These are phyloP conservation scores for Neolamprologus falcicula DNA, from an alignment of 2,113 vertebrate genomes.

Conservation along the genomic window DNA sequence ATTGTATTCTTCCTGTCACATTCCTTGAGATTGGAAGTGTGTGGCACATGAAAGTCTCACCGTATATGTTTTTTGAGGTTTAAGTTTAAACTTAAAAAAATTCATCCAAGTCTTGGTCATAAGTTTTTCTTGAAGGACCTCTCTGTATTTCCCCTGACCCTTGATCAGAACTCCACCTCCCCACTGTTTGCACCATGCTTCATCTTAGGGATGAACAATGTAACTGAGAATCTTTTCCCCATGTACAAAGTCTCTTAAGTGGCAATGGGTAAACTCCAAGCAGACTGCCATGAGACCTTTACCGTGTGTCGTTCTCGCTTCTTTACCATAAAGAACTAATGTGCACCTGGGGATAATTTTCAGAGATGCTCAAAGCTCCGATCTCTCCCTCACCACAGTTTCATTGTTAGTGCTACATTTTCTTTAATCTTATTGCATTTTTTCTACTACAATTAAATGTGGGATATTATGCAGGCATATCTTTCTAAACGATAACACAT, in stretches of 20 bases:
- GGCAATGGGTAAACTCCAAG: neutral
- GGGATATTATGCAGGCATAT: neutral
- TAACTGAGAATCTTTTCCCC: neutral
- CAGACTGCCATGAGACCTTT: neutral
- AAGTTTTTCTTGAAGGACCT: neutral
- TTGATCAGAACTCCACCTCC: neutral
- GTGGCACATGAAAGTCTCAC: neutral
- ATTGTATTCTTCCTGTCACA: neutral
- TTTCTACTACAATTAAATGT: neutral
- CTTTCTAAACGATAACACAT: rapidly evolving
- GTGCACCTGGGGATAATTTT: neutral
- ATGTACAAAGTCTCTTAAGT: neutral
- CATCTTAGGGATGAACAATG: neutral
- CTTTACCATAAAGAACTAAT: neutral
- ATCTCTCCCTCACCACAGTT: neutral
- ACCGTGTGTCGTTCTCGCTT: neutral
- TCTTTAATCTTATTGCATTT: neutral
- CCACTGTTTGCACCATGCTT: neutral
- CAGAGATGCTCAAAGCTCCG: neutral
- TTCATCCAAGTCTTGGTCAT: neutral
- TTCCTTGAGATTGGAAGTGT: neutral
- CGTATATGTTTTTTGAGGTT: neutral
- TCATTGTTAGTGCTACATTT: neutral
- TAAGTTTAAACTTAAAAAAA: neutral
- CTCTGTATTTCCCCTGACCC: neutral